phyloP scores from a whole-genome alignment of 2,888 invertebrate species.

The Lasioglossum marginatum region DNA sequence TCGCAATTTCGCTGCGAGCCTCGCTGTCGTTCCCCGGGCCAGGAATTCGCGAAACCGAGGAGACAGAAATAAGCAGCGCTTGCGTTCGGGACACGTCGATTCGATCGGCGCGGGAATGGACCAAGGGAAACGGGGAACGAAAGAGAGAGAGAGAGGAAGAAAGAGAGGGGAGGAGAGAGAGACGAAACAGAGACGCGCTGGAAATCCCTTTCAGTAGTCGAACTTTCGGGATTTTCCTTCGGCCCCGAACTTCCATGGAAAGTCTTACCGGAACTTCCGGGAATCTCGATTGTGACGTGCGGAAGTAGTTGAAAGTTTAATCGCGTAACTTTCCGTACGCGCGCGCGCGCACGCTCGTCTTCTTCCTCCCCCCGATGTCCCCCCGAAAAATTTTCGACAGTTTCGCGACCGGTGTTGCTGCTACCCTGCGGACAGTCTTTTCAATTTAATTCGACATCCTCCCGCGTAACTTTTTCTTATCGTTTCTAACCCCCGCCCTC shows the following conservation, averaged over 20 bases:
- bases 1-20: constrained; percentile 40
- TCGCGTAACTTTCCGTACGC: constrained; percentile 58
- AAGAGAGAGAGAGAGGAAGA: neutral
- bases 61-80: neutral
- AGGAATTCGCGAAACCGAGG: constrained; percentile 11
- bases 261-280: constrained; percentile 57
- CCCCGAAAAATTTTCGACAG: constrained; percentile 29
- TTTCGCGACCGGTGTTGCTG: constrained; percentile 18
- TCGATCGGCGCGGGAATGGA: constrained; percentile 36
- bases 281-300: constrained; percentile 62
- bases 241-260: constrained; percentile 42
- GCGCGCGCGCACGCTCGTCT: neutral
- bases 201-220: constrained; percentile 44
- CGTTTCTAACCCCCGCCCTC: neutral
- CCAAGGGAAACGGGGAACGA: neutral
- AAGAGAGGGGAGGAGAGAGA: neutral
- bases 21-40: neutral
- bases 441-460: constrained; percentile 9
- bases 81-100: constrained; percentile 27
- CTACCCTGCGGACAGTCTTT: constrained; percentile 9
- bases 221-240: constrained; percentile 61
- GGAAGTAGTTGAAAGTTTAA: constrained; percentile 69
- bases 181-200: constrained; percentile 3
- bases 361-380: neutral
- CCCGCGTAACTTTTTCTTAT: neutral